These are phyloP conservation scores for Phania funesta DNA, from an alignment of 2,888 invertebrate genomes.

Conservation along the genomic window DNA sequence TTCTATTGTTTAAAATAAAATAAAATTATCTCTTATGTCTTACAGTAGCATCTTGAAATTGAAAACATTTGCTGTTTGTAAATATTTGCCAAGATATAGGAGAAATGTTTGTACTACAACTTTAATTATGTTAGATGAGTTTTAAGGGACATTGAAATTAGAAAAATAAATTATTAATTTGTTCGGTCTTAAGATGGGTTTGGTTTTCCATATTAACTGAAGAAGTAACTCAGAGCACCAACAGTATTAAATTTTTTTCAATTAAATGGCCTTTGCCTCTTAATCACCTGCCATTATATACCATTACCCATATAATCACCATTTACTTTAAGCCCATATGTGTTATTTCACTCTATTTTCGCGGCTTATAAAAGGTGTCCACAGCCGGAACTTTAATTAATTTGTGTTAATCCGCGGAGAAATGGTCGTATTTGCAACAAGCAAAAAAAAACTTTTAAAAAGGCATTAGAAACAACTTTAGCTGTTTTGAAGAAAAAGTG, in stretches of 20 bases:
- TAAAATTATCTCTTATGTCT: conserved; percentile 36
- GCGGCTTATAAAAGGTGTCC: conserved; percentile 29
- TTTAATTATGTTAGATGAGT: conserved; percentile 6
- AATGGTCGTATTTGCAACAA: conserved; percentile 28
- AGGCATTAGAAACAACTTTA: conserved; percentile 4
- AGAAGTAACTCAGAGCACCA: too few relatives aligned
- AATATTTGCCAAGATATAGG: conserved; percentile 55
- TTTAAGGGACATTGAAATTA: neutral
- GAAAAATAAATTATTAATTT: too few relatives aligned
- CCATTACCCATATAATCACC: too few relatives aligned
- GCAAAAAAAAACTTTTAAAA: conserved; percentile 37
- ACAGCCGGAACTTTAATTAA: conserved; percentile 64
- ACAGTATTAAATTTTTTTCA: too few relatives aligned
- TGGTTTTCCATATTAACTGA: too few relatives aligned
- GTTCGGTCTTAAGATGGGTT: too few relatives aligned
- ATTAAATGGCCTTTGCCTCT: too few relatives aligned
- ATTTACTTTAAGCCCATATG: neutral
- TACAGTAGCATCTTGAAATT: conserved; percentile 60
- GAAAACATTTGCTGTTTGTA: conserved; percentile 44
- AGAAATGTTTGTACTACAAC: neutral
- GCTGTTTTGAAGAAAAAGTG: conserved; percentile 10
- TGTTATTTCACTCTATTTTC: neutral
- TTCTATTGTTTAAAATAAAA: conserved; percentile 6
- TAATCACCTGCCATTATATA: too few relatives aligned
- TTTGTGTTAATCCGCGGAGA: conserved; percentile 59